Conservation (phyloP, 2,888 invertebrate species). For the Stenchaetothrips biformis region DNA sequence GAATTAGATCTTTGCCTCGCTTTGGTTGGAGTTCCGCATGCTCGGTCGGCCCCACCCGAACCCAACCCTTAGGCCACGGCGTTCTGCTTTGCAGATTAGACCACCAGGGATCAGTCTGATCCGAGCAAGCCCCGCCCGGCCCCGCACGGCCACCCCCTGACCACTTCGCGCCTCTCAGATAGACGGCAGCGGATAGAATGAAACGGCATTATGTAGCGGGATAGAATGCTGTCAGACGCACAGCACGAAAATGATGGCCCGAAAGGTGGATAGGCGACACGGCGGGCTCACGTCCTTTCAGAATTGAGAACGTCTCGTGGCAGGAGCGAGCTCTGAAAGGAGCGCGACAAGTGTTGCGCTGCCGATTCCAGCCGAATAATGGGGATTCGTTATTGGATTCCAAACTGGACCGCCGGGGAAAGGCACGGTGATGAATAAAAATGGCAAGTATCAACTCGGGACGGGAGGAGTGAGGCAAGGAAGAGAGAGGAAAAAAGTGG, state of each 20-base stretch:
- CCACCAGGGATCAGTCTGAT: not conserved
- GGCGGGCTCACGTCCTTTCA: not conserved
- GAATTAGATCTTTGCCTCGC: not conserved
- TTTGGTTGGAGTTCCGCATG: not conserved
- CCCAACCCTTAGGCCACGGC: not conserved
- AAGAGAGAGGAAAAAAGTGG: not conserved
- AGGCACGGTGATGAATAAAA: not conserved
- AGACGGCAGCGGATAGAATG: not conserved
- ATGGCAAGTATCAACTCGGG: constrained; percentile 6
- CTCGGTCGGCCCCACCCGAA: not conserved
- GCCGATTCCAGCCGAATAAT: constrained; percentile 20
- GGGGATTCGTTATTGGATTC: constrained; percentile 20
- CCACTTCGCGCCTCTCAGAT: not conserved
- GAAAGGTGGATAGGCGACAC: not conserved
- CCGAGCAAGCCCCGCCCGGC: not conserved
- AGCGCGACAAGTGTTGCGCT: constrained; percentile 5
- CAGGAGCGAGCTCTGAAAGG: too few species aligned
- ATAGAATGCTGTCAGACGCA: too few species aligned
- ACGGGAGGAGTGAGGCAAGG: not conserved
- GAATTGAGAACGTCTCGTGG: too few species aligned
- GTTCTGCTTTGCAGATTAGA: not conserved
- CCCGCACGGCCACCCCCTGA: not conserved
- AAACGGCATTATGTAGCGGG: too few species aligned
- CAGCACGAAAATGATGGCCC: too few species aligned
- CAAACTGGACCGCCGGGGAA: not conserved